Percentiles rank a stretch among this genome's conserved stretches.
Conservation (phyloP, 2,797 vertebrate species). For the Pipistrellus nathusii region DNA sequence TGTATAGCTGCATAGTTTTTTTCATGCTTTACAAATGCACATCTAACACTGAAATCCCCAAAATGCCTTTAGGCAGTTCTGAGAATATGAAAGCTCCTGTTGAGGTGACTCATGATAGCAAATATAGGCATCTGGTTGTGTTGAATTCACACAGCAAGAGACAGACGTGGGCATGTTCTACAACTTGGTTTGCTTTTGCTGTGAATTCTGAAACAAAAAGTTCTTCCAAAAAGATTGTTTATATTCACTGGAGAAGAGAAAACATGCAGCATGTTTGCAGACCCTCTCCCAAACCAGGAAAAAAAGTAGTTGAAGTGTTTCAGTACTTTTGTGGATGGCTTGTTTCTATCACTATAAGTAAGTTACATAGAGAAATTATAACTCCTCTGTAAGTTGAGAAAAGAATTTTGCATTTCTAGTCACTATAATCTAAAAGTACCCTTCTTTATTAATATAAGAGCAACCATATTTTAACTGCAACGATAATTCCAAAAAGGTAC, state of each 20-base stretch:
- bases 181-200: neutral
- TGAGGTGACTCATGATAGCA: conserved; percentile 71
- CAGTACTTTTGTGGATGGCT: neutral
- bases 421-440: neutral
- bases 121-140: conserved; percentile 63
- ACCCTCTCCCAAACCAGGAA: neutral
- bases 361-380: neutral
- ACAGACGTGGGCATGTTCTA: conserved; percentile 47
- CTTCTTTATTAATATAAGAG: neutral
- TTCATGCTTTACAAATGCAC: conserved; percentile 39
- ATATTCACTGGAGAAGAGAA: neutral
- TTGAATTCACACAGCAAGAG: conserved; percentile 47
- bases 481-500: neutral
- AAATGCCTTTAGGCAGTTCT: conserved; percentile 39
- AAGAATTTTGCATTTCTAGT: conserved; percentile 32
- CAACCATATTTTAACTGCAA: neutral
- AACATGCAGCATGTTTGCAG: neutral
- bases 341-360: neutral
- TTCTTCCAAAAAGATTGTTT: neutral
- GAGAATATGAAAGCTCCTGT: conserved; percentile 5
- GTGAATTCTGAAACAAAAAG: conserved; percentile 46
- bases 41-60: conserved; percentile 60
- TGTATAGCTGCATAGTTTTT: conserved; percentile 22
- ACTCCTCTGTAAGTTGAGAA: neutral
- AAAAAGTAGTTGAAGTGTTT: neutral